Conservation (phyloP, 2,113 vertebrate genomes). For the Corydoras maculifer region DNA sequence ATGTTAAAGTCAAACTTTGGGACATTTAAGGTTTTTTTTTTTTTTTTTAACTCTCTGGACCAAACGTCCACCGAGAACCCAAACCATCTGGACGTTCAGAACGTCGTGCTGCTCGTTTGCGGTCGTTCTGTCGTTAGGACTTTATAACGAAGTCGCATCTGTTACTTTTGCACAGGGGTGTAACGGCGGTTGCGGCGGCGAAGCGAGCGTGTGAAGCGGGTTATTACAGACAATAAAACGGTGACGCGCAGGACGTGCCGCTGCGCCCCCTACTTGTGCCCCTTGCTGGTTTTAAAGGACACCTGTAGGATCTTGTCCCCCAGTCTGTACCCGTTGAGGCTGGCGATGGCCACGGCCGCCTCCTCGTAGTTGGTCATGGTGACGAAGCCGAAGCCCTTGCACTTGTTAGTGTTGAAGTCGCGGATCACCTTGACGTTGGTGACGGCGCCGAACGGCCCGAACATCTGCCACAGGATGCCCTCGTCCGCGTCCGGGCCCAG, state of each 20-base stretch:
- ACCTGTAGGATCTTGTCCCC: constrained; percentile 99
- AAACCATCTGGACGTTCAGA: too few species aligned
- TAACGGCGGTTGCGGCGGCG: neutral
- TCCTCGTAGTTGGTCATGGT: constrained; percentile 99
- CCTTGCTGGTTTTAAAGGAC: constrained; percentile 99
- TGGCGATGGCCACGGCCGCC: constrained; percentile 97
- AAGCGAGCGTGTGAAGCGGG: neutral
- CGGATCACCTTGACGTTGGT: constrained; percentile 99
- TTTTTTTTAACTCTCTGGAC: too few species aligned
- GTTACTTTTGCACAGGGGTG: too few species aligned
- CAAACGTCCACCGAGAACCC: too few species aligned
- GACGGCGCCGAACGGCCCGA: constrained; percentile 94
- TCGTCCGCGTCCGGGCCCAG: constrained; percentile 95
- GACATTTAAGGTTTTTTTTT: too few species aligned
- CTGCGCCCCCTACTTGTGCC: constrained; percentile 81
- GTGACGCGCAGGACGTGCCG: neutral
- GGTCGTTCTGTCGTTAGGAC: too few species aligned
- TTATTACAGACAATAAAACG: constrained; percentile 12
- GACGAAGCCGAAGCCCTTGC: constrained; percentile 98
- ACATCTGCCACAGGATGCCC: constrained; percentile 99
- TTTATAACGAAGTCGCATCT: too few species aligned
- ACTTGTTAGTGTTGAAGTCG: constrained; percentile 99
- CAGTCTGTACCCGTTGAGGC: constrained; percentile 94
- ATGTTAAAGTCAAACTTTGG: too few species aligned
- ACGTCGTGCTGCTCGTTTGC: too few species aligned